Evolutionary conservation across 2,888 invertebrate species (phyloP).

Genomic region (Coremacera marginata): DNA sequence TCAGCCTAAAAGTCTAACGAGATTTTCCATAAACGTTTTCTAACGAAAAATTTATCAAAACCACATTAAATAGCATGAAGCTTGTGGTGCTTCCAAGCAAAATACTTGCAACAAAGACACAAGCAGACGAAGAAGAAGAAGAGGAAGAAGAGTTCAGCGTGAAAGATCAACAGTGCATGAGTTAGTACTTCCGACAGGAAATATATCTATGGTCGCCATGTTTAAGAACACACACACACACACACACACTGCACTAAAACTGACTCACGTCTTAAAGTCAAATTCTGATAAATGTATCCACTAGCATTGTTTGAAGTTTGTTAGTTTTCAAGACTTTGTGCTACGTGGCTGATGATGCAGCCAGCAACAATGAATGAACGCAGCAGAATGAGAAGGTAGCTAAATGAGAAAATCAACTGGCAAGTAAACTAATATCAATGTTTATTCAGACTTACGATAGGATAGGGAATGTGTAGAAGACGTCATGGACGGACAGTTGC

Average conservation of each 20-base stretch:
- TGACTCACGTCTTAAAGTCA: neutral
- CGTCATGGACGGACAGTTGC: no score
- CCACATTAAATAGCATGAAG: neutral
- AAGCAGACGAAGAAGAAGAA: neutral
- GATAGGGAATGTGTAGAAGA: no score
- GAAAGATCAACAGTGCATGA: neutral
- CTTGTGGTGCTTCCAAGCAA: neutral
- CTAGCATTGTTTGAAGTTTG: no score
- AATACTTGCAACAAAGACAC: neutral
- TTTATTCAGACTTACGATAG: no score
- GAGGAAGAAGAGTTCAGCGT: neutral
- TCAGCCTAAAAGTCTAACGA: neutral
- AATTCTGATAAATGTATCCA: no score
- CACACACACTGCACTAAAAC: conserved; percentile 1
- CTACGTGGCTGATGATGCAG: no score
- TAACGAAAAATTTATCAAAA: conserved; percentile 12
- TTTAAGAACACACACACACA: conserved; percentile 24
- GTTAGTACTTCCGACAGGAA: neutral
- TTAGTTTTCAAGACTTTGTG: no score
- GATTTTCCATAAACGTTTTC: conserved; percentile 10
- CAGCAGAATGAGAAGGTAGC: no score
- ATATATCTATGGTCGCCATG: neutral
- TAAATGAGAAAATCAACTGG: no score
- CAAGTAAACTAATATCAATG: no score
- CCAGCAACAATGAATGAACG: no score